Evolutionary conservation across 2,888 invertebrate species (phyloP).

Genomic region (Megamerina dolium): DNA sequence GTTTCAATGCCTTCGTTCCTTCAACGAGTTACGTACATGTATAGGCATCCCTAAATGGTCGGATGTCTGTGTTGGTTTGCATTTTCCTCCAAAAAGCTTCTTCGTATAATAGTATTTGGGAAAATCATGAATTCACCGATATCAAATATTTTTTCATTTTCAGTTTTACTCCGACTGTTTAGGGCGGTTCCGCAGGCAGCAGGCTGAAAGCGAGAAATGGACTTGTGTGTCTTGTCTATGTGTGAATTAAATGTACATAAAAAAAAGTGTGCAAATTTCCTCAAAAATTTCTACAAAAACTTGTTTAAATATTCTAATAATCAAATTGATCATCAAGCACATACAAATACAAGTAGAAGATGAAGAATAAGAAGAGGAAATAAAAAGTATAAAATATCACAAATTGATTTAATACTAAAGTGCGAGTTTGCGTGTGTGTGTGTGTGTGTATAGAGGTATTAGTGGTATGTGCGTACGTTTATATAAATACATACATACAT

Average conservation of each 20-base stretch:
- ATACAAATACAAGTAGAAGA: background rate
- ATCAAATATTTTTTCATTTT: slow-evolving; percentile 49
- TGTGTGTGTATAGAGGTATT: background rate
- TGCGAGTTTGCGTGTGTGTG: background rate
- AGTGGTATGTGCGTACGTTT: background rate
- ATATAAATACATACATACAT: background rate
- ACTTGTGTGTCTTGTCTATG: slow-evolving; percentile 22
- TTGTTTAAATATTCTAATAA: too few species aligned
- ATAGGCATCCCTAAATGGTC: too few species aligned
- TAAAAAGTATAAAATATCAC: background rate
- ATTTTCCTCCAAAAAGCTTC: too few species aligned
- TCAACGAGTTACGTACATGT: too few species aligned
- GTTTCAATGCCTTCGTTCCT: too few species aligned
- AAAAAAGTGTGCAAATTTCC: slow-evolving; percentile 2
- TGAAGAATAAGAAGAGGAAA: background rate
- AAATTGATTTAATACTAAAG: background rate
- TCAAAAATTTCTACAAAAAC: too few species aligned
- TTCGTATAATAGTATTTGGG: too few species aligned
- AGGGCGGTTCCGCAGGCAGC: slow-evolving; percentile 52
- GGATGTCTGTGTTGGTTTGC: too few species aligned
- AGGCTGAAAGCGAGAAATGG: slow-evolving; percentile 38
- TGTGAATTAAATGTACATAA: background rate
- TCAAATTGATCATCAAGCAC: too few species aligned
- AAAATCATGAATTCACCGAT: too few species aligned
- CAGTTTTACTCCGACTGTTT: slow-evolving; percentile 51